Evolutionary conservation across 2,888 invertebrate genomes (phyloP).

Genomic region (Leptogaster cylindrica): DNA sequence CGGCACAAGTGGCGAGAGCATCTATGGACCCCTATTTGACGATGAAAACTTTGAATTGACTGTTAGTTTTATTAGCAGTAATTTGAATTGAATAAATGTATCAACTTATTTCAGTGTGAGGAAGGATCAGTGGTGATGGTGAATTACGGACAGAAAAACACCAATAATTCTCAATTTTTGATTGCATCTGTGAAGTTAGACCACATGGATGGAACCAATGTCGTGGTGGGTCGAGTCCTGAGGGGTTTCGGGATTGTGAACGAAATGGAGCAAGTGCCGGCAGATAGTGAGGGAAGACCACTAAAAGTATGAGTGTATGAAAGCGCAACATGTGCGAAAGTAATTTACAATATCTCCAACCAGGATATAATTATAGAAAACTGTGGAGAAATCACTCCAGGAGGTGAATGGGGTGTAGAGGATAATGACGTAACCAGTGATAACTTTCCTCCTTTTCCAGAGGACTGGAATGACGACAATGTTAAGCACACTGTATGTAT

Average conservation of each 20-base stretch:
- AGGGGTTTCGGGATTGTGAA: conserved; percentile 75
- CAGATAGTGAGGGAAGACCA: conserved; percentile 67
- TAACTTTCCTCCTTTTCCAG: conserved; percentile 76
- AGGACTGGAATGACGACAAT: conserved; percentile 68
- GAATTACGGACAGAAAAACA: conserved; percentile 77
- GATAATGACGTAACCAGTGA: conserved; percentile 77
- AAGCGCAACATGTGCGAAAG: neutral
- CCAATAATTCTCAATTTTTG: conserved; percentile 95
- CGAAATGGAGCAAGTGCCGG: conserved; percentile 73
- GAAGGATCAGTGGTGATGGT: conserved; percentile 79
- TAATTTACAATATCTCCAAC: neutral
- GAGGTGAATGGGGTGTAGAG: conserved; percentile 69
- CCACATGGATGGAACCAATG: conserved; percentile 81
- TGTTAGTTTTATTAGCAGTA: conserved; percentile 59
- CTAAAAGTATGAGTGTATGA: conserved; percentile 62
- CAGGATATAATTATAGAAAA: conserved; percentile 72
- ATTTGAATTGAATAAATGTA: conserved; percentile 6
- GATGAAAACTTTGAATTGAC: conserved; percentile 84
- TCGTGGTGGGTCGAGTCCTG: conserved; percentile 81
- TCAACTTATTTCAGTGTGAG: conserved; percentile 62
- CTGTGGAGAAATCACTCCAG: conserved; percentile 74
- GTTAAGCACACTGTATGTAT: conserved; percentile 52
- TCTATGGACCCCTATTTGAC: conserved; percentile 87
- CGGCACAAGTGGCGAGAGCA: conserved; percentile 92
- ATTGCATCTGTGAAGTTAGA: conserved; percentile 78